phyloP scores from a whole-genome alignment of 2,888 invertebrate genomes.

The Nysson spinosus region DNA sequence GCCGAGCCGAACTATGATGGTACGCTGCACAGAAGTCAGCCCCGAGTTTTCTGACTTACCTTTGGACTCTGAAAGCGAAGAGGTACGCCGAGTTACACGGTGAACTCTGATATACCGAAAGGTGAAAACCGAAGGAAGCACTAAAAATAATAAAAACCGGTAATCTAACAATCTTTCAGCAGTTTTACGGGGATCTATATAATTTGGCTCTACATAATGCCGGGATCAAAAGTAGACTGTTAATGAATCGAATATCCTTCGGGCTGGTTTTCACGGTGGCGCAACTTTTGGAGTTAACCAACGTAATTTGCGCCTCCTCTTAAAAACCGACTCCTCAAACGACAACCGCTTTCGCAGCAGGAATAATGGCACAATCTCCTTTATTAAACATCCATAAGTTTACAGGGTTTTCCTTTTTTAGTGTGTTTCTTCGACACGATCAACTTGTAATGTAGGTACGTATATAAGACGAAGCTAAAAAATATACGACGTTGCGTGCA shows the following conservation, averaged over 20 bases:
- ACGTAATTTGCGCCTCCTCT: constrained; percentile 83
- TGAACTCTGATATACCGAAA: constrained; percentile 74
- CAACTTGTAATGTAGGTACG: constrained; percentile 31
- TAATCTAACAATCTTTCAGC: constrained; percentile 27
- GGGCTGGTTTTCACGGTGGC: constrained; percentile 82
- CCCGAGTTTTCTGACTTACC: constrained; percentile 83
- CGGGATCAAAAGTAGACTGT: constrained; percentile 80
- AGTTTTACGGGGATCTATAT: constrained; percentile 88
- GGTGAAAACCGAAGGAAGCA: constrained; percentile 54
- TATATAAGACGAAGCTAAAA: constrained; percentile 48
- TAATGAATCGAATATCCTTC: constrained; percentile 80
- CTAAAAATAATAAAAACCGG: not conserved
- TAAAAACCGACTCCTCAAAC: no score
- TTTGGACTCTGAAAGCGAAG: constrained; percentile 61
- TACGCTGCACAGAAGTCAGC: constrained; percentile 88
- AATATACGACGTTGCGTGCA: constrained; percentile 43
- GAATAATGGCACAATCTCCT: constrained; percentile 1
- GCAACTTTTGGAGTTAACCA: constrained; percentile 81
- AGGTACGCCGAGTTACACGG: constrained; percentile 81
- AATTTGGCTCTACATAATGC: constrained; percentile 83
- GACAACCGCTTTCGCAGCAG: not conserved
- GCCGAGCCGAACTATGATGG: constrained; percentile 83
- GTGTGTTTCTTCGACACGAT: constrained; percentile 22
- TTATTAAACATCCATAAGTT: constrained; percentile 23
- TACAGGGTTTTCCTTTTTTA: constrained; percentile 13